These are phyloP conservation scores for Theristicus caerulescens DNA, from an alignment of 2,113 vertebrate species.

Conservation along the genomic window DNA sequence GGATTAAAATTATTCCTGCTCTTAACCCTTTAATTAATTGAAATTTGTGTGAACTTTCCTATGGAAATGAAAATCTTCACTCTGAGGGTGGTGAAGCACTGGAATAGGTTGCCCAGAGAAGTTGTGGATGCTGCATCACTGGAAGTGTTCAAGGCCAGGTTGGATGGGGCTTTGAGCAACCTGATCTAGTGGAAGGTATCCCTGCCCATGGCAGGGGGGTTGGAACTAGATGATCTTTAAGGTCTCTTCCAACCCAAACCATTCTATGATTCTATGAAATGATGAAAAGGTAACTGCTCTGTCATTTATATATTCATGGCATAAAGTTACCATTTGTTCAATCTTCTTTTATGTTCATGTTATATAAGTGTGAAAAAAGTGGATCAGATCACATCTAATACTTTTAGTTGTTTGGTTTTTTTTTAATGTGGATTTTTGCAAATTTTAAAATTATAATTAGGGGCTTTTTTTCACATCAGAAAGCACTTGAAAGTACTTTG, in stretches of 20 bases:
- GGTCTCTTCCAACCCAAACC: background rate
- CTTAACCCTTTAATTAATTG: background rate
- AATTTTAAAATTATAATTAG: background rate
- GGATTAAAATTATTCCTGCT: background rate
- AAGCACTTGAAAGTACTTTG: background rate
- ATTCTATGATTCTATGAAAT: background rate
- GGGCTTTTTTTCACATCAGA: background rate
- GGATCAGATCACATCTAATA: background rate
- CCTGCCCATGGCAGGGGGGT: background rate
- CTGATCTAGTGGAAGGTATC: background rate
- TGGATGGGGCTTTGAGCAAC: background rate
- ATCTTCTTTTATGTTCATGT: background rate
- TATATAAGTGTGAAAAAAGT: background rate
- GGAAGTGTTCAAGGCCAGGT: background rate
- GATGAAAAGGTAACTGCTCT: background rate
- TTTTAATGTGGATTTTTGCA: background rate
- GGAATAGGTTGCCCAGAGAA: background rate
- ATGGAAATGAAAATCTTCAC: background rate
- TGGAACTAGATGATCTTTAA: background rate
- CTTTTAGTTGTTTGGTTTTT: background rate
- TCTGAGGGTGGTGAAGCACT: background rate
- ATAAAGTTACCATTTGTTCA: background rate
- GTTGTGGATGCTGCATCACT: background rate
- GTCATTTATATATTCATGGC: background rate
- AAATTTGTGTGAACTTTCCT: background rate